These are phyloP conservation scores for Bombus picipes DNA, from an alignment of 1,140 invertebrate genomes.

Conservation along the genomic window DNA sequence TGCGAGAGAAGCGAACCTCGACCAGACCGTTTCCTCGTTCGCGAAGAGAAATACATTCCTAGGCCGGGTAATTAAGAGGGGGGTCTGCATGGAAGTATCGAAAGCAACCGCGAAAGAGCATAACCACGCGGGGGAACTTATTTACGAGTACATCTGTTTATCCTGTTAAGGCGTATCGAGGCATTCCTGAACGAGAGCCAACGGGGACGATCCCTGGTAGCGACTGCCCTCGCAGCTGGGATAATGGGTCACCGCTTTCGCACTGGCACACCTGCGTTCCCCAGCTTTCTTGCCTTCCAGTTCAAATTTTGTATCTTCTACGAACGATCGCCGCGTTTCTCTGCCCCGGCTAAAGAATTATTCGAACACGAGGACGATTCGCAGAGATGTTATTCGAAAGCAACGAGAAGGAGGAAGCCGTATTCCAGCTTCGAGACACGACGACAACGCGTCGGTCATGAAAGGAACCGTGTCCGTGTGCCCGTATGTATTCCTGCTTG, in stretches of 20 bases:
- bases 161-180: conserved; percentile 57
- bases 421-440: not conserved
- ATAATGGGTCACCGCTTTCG: conserved; percentile 76
- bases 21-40: conserved; percentile 24
- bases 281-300: conserved; percentile 14
- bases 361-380: not conserved
- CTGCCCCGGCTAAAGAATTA: too few relatives aligned
- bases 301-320: conserved; percentile 39
- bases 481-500: not conserved
- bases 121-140: conserved; percentile 35
- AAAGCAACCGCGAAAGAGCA: conserved; percentile 35
- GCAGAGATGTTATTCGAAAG: too few relatives aligned
- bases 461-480: not conserved
- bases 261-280: conserved; percentile 68
- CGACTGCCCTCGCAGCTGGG: conserved; percentile 67
- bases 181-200: conserved; percentile 43
- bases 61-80: conserved; percentile 40
- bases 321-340: not conserved
- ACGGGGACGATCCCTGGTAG: conserved; percentile 39
- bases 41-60: conserved; percentile 19
- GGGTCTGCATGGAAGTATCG: conserved; percentile 25
- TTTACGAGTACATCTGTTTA: conserved; percentile 64
- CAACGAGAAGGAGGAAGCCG: not conserved
- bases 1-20: not conserved
- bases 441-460: not conserved